Evolutionary conservation across 2,113 vertebrate genomes (phyloP).

Genomic region (Gambusia holbrooki): DNA sequence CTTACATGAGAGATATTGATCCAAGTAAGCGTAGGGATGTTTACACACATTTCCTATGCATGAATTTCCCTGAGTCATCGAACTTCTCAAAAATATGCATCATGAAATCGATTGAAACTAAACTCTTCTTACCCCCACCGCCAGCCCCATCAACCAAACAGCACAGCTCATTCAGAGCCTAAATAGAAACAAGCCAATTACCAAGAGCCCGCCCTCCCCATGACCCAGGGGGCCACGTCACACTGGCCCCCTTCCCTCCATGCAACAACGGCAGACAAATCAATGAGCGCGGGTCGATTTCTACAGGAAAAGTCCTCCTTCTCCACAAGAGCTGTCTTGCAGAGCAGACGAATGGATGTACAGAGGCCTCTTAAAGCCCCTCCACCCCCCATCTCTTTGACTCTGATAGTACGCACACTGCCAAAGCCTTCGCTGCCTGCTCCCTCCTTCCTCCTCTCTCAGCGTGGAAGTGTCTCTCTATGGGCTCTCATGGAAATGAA

Average conservation of each 20-base stretch:
- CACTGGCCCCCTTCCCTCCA: slow-evolving; percentile 39
- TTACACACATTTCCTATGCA: no score
- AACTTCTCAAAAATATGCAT: not conserved
- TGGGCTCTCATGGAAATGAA: slow-evolving; percentile 25
- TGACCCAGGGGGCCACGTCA: slow-evolving; percentile 49
- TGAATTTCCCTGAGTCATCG: no score
- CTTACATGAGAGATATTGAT: no score
- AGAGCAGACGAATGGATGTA: slow-evolving; percentile 10
- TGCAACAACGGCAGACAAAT: slow-evolving; percentile 46
- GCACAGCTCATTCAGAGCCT: slow-evolving; percentile 29
- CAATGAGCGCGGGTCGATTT: slow-evolving; percentile 55
- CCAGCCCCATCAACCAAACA: slow-evolving; percentile 25
- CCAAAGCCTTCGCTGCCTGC: slow-evolving; percentile 17
- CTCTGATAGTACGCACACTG: slow-evolving; percentile 25
- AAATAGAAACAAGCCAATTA: slow-evolving; percentile 61
- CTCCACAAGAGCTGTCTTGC: slow-evolving; percentile 17
- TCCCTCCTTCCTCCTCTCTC: not conserved
- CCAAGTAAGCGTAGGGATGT: no score
- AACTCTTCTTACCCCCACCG: not conserved
- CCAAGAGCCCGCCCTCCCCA: slow-evolving; percentile 30
- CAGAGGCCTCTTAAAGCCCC: slow-evolving; percentile 32
- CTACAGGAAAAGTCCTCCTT: slow-evolving; percentile 21
- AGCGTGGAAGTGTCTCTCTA: slow-evolving; percentile 9
- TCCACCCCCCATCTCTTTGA: slow-evolving; percentile 20
- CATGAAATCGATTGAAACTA: not conserved